Evolutionary conservation across 2,797 vertebrate species (phyloP).

Genomic region (Sus cebifrons): DNA sequence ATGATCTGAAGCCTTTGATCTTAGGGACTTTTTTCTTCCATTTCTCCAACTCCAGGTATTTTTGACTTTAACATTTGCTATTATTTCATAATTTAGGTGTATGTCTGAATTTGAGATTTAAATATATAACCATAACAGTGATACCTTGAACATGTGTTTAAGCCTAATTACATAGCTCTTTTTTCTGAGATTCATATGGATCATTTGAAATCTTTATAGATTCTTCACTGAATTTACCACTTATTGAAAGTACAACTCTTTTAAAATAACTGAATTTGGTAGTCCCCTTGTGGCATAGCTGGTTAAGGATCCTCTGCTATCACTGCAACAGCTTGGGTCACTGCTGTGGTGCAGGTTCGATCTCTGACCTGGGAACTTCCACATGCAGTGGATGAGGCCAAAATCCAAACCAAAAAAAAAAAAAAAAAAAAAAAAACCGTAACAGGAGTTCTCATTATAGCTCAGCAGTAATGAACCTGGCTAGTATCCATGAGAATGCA

Average conservation of each 20-base stretch:
- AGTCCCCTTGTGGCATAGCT: too few relatives aligned
- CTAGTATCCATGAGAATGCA: too few relatives aligned
- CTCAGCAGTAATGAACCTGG: too few relatives aligned
- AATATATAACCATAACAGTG: not conserved
- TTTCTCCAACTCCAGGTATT: not conserved
- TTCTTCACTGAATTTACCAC: slow-evolving; percentile 3
- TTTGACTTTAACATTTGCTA: not conserved
- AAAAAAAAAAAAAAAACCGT: too few relatives aligned
- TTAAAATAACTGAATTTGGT: slow-evolving; percentile 32
- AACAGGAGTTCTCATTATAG: too few relatives aligned
- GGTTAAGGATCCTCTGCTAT: too few relatives aligned
- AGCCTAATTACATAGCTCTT: not conserved
- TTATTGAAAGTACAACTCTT: not conserved
- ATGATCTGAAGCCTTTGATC: not conserved
- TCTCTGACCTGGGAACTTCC: too few relatives aligned
- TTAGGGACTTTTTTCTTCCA: not conserved
- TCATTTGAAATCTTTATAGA: slow-evolving; percentile 13
- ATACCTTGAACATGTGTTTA: slow-evolving; percentile 11
- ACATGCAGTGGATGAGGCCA: too few relatives aligned
- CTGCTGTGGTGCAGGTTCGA: too few relatives aligned
- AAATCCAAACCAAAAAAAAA: too few relatives aligned
- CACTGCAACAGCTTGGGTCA: too few relatives aligned
- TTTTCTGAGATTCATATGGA: not conserved
- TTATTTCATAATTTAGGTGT: slow-evolving; percentile 32
- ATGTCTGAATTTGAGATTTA: slow-evolving; percentile 29